Evolutionary conservation across 1,140 invertebrate genomes (phyloP), one percentile per base, ranked within the genome.

Genomic region (Archegozetes longisetosus): DNA sequence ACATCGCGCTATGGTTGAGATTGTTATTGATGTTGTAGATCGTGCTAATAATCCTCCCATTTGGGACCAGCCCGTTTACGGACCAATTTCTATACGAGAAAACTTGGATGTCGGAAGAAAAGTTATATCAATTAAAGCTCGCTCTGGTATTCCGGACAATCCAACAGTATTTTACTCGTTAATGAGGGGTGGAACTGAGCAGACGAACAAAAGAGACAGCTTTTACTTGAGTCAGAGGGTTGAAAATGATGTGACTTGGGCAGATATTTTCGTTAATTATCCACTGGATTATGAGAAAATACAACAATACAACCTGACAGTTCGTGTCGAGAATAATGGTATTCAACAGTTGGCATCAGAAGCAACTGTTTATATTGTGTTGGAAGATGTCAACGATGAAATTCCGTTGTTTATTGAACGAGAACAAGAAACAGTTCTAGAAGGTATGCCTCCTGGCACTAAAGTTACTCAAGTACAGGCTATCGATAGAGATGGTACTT

Each of bases 91-190:
- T 82, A 86, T 93, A 81, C 85, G 84, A 82, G 89, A 94, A 85
- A 92, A 92, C 85, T 86, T 91, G 80, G 89, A 86, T 82, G 86
- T 92, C 80, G 87, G 89, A 83, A 89, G 87, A 77, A 83, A 88
- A 82, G 87, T 94, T 80, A 90, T 86, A 77, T 84, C 87, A 77
- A 83, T 92, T 75, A 92, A 90, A 84, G 88, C 88, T 79, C 77
- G 53, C 53, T 93, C 89, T 71, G 89, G 89, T 57, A 94, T 94
- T 71, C 87, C 92, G 73, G 87, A 88, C 72, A 93, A 92, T 75
- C 89, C 89, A 26, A 89, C 86, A 62, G 88, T 94, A 62, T 93
- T 90, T 78, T 93, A 93, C 74, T 84, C 84, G 53, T 75, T 94
- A 70, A 93, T 94, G 82, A 87, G 87, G 57, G 88, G 89, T 62